phyloP scores from a whole-genome alignment of 2,888 invertebrate genomes.

The Pyrocoelia pectoralis region DNA sequence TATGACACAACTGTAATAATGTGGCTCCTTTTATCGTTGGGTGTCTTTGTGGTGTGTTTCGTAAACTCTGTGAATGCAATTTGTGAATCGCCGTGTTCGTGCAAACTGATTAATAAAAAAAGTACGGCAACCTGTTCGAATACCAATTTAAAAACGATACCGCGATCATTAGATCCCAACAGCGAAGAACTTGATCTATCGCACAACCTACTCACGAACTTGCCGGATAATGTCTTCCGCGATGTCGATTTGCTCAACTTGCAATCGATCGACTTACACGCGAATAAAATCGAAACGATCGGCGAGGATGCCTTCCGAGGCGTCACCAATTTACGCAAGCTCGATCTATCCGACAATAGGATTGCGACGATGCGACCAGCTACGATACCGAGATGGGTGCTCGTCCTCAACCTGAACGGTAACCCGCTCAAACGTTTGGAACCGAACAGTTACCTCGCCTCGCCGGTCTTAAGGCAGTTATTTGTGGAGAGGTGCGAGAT shows the following conservation, averaged over 20 bases:
- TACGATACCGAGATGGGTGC: constrained; percentile 14
- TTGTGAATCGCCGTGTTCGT: constrained; percentile 4
- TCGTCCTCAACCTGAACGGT: neutral
- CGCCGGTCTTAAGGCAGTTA: neutral
- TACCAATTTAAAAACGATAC: neutral
- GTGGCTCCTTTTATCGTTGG: no score
- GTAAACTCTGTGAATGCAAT: neutral
- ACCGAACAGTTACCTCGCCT: neutral
- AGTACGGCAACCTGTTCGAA: constrained; percentile 2
- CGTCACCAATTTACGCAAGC: neutral
- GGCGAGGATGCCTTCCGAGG: constrained; percentile 14
- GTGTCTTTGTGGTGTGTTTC: neutral
- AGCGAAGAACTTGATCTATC: constrained; percentile 12
- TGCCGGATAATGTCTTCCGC: neutral
- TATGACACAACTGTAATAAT: no score
- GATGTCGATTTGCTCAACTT: constrained; percentile 4
- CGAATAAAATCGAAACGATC: neutral
- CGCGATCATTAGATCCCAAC: constrained; percentile 3
- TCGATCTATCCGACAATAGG: constrained; percentile 12
- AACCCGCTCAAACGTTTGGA: constrained; percentile 6
- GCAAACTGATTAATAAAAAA: neutral
- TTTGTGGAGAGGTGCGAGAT: constrained; percentile 3
- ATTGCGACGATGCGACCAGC: neutral
- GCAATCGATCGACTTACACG: neutral
- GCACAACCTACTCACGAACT: neutral